A percentile compares a stretch with the other conserved stretches of the same genome.
Conservation (phyloP, 2,797 vertebrate species). For the Sebastes dallii region DNA sequence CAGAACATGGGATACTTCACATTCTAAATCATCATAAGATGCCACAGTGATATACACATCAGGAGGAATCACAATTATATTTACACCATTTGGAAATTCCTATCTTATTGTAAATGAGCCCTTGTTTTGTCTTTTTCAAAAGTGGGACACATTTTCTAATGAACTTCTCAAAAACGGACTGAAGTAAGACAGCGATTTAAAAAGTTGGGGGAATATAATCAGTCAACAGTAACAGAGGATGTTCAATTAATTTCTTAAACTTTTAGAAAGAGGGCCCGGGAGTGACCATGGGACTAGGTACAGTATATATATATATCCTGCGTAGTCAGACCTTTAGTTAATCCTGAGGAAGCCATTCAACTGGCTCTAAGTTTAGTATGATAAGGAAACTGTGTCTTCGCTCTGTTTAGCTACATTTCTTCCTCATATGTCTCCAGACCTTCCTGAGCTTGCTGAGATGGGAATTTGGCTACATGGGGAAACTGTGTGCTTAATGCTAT, state of each 20-base stretch:
- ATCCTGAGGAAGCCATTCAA: constrained; percentile 8
- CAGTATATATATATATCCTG: neutral
- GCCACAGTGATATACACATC: constrained; percentile 44
- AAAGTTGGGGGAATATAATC: neutral
- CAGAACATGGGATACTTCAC: constrained; percentile 39
- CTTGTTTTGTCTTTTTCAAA: constrained; percentile 15
- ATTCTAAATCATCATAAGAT: constrained; percentile 44
- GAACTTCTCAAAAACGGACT: constrained; percentile 1
- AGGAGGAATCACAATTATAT: constrained; percentile 48
- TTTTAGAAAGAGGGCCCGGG: neutral
- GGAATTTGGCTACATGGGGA: neutral
- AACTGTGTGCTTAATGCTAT: neutral
- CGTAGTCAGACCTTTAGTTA: constrained; percentile 7
- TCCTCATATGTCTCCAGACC: neutral
- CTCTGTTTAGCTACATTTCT: neutral
- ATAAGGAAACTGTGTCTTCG: neutral
- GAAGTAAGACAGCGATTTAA: neutral
- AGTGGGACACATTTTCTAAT: constrained; percentile 1
- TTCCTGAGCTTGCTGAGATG: neutral
- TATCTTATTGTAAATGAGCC: constrained; percentile 2
- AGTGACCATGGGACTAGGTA: constrained; percentile 7
- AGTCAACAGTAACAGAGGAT: neutral
- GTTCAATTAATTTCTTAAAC: neutral
- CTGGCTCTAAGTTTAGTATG: neutral
- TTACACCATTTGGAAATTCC: constrained; percentile 53